Conservation (phyloP, 2,888 invertebrate species). For the Coelogynopora nodosa region DNA sequence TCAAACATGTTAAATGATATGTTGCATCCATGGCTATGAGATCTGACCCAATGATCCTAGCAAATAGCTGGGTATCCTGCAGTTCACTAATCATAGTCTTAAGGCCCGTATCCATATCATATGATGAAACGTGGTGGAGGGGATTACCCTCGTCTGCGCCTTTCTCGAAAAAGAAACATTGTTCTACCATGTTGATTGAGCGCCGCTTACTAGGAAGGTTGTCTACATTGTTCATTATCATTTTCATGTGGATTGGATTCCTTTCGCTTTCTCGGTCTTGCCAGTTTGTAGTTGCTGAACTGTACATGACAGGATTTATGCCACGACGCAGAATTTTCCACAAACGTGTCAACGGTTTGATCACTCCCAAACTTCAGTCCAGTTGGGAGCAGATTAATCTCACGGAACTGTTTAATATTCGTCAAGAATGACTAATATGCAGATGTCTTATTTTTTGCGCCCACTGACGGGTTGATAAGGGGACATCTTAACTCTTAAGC, state of each 20-base stretch:
- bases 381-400: constrained; percentile 31
- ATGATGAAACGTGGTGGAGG: constrained; percentile 25
- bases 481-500: constrained; percentile 13
- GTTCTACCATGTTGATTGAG: constrained; percentile 29
- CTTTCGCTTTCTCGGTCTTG: constrained; percentile 26
- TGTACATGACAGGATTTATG: constrained; percentile 36
- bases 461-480: constrained; percentile 13
- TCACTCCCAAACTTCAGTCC: constrained; percentile 20
- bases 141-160: constrained; percentile 9
- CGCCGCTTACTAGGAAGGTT: constrained; percentile 25
- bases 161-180: constrained; percentile 37
- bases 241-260: constrained; percentile 27
- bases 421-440: constrained; percentile 28
- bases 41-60: constrained; percentile 30
- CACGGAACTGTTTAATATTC: constrained; percentile 6
- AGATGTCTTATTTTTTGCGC: constrained; percentile 15
- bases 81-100: background rate
- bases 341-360: constrained; percentile 35
- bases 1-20: constrained; percentile 35
- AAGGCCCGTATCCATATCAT: background rate
- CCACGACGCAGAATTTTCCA: constrained; percentile 15
- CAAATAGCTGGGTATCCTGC: background rate
- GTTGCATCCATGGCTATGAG: constrained; percentile 37
- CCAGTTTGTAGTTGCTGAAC: constrained; percentile 38
- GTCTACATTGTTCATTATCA: constrained; percentile 29